Evolutionary conservation across 2,888 invertebrate species (phyloP), one percentile per base, ranked within the genome.

Genomic region (Pyrocoelia pectoralis): DNA sequence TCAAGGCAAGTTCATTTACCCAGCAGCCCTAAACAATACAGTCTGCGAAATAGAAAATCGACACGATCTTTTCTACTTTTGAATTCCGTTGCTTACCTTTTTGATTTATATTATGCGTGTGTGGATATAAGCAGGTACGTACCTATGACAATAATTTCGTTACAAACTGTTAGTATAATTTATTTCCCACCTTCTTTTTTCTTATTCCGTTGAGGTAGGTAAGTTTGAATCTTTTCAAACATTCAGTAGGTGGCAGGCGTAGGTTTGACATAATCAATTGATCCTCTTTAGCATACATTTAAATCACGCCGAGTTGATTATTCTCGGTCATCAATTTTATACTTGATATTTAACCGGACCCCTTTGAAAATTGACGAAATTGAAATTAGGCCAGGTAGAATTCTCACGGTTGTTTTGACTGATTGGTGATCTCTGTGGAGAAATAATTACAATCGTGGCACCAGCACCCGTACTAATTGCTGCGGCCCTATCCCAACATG

Each of bases 1-100:
- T 69, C 69, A 64, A 68, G 66, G 67, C 69, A 66, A 68, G 67
- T 68, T 68, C 68, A 68, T 72, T 71, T 70, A 68, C 68, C 68
- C 69, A 66, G 60, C 64, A 62, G 56, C 63, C 61, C 57, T 61
- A 68, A 72, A 77, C 76, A 77, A 77, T 78, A 76, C 74, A 69
- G 78, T 78, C 77, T 77, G 77, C 75, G 72, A 73, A 73, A 71
- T 69, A 64, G 67, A 54, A 66, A 54, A 54, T 43, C 15, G 51
- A n/a, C 13, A 51, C 19, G 53, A 48, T 54, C 49, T 49, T 54
- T 54, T 60, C 54, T 49, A 40, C 28, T 49, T 19, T 48, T 41
- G 49, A 62, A 62, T 57, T 62, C 61, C 56, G 61, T 61, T 61
- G 61, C 53, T 56, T 61, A 61, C 56, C 61, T 61, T 61, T 61